Evolutionary conservation across 2,888 invertebrate species (phyloP), one percentile per base, ranked within the genome.

Genomic region (Lordiphosa fenestrarum): DNA sequence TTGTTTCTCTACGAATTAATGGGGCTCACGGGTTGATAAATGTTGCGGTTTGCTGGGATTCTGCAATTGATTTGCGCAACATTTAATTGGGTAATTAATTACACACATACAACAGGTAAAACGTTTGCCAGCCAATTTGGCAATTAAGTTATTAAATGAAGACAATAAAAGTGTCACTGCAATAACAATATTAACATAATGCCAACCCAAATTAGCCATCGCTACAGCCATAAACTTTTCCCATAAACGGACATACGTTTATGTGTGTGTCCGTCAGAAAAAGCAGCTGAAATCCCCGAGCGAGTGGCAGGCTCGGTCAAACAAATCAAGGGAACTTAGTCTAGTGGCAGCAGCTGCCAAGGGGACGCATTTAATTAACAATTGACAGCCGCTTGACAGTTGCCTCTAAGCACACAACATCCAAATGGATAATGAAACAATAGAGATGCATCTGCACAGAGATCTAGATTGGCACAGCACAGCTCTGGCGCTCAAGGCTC

Each of bases 121-220:
- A 66, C 42, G 55, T 37, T 37, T 15, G 19, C 30, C 30, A 38
- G 56, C 38, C 57, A 47, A 68, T 53, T 51, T 83, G 69, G 61
- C 81, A 74, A 83, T 85, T 83, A 66, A 59, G 83, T 78, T 85
- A 71, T 78, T 64, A 80, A 64, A 64, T 58, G 46, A 15, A 38
- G 42, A 66, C 76, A 83, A 83, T 77, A 83, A 83, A 83, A 72
- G 59, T 75, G 85, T 81, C 81, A 69, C 44, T 53, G 53, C 55
- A 58, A 73, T 61, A 63, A 66, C 55, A 60, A 50, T 50, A 67
- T 62, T 62, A 56, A 67, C 66, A 65, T 61, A 46, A 64, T 57
- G 38, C 46, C 36, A 36, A 56, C 61, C 66, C 46, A 50, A 51
- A 66, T 47, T 54, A 48, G 39, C 33, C 42, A 39, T 33, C 39